Evolutionary conservation across 2,888 invertebrate genomes (phyloP).

Genomic region (Drosophila barbarae): DNA sequence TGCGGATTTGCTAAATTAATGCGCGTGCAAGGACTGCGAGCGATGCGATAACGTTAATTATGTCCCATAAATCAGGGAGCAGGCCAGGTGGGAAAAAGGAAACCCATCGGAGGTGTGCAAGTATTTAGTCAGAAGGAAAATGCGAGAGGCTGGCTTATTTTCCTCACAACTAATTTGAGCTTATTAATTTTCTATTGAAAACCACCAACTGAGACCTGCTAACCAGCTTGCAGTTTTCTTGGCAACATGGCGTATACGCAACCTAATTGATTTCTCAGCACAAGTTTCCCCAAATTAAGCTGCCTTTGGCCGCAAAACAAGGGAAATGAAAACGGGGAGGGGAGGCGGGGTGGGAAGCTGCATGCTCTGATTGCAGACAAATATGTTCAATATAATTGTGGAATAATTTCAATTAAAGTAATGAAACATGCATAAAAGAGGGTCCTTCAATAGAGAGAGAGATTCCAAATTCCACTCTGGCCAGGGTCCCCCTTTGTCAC

Average conservation of each 20-base stretch:
- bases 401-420: constrained; percentile 66
- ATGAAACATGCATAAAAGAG: constrained; percentile 52
- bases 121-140: constrained; percentile 10
- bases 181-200: constrained; percentile 2
- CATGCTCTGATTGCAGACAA: constrained; percentile 32
- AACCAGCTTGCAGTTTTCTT: neutral
- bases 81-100: constrained; percentile 6
- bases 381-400: constrained; percentile 58
- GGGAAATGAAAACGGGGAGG: neutral
- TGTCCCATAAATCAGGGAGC: constrained; percentile 53
- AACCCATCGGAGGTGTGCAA: constrained; percentile 9
- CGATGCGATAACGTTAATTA: constrained; percentile 59
- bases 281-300: constrained; percentile 11
- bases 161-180: neutral
- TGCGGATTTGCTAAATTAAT: constrained; percentile 54
- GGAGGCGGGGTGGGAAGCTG: neutral
- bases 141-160: neutral
- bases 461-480: constrained; percentile 8
- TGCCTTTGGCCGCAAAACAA: constrained; percentile 15
- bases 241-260: constrained; percentile 34
- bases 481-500: neutral
- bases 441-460: constrained; percentile 14
- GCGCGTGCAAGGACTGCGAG: constrained; percentile 45
- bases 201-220: neutral
- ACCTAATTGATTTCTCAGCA: constrained; percentile 43